Evolutionary conservation across 2,888 invertebrate genomes (phyloP).

Genomic region (Magallana nippona): DNA sequence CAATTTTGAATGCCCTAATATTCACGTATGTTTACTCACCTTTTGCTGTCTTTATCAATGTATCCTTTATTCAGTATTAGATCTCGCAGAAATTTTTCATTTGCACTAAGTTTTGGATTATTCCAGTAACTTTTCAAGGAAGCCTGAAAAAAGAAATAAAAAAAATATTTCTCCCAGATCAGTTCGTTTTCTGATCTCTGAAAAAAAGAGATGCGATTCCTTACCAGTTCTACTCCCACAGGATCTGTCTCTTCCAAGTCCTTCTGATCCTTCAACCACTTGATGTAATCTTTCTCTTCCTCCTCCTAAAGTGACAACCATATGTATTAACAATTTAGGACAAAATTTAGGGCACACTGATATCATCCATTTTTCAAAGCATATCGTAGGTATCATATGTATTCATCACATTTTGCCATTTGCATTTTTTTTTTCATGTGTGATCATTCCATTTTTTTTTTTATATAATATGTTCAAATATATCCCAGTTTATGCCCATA

Average conservation of each 20-base stretch:
- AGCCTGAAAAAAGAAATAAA: conserved; percentile 79
- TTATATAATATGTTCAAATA: no score
- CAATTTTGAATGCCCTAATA: no score
- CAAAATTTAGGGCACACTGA: no score
- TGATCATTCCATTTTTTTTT: no score
- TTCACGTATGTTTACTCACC: no score
- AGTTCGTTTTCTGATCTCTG: conserved; percentile 81
- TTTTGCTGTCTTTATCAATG: conserved; percentile 78
- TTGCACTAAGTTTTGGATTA: conserved; percentile 88
- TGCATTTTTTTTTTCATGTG: no score
- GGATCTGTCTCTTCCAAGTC: conserved; percentile 81
- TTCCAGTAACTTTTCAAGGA: conserved; percentile 92
- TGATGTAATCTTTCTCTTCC: conserved; percentile 85
- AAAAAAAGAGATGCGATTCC: background rate
- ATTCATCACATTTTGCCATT: no score
- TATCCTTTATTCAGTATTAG: conserved; percentile 93
- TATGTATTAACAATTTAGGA: background rate
- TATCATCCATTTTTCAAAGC: no score
- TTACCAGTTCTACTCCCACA: conserved; percentile 81
- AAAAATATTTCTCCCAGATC: background rate
- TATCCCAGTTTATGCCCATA: no score
- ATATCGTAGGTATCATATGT: no score
- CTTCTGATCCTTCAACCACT: conserved; percentile 88
- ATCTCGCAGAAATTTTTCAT: conserved; percentile 94
- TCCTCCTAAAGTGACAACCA: conserved; percentile 55